A percentile compares a stretch with the other conserved stretches of the same genome.
Evolutionary conservation across 2,113 vertebrate genomes (phyloP).

Genomic region (Nettapus auritus): DNA sequence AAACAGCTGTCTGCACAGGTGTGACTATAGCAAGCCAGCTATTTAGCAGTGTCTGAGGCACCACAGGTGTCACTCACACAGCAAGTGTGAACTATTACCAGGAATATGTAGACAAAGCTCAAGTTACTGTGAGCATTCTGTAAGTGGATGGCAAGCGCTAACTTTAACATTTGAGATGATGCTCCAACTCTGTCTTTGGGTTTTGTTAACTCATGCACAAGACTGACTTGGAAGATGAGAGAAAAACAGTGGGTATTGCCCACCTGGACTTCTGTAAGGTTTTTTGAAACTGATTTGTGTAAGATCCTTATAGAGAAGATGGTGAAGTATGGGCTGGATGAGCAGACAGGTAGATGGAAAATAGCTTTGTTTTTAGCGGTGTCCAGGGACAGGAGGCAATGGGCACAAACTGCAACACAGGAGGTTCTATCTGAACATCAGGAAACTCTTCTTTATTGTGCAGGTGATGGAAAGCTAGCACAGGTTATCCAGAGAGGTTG

Average conservation of each 20-base stretch:
- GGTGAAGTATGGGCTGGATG: background rate
- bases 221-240: background rate
- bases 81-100: background rate
- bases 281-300: background rate
- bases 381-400: background rate
- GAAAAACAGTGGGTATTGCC: background rate
- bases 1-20: background rate
- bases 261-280: background rate
- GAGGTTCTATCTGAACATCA: background rate
- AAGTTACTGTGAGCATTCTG: background rate
- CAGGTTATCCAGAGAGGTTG: background rate
- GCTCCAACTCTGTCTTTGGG: background rate
- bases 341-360: background rate
- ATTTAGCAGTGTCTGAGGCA: background rate
- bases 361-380: background rate
- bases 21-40: background rate
- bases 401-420: background rate
- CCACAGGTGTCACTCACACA: too few species aligned
- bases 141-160: background rate
- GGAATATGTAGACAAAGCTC: background rate
- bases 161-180: background rate
- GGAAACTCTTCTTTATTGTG: background rate
- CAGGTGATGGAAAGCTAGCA: background rate
- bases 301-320: too few species aligned
- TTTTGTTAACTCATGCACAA: background rate